Conservation (phyloP, 1,140 invertebrate species). For the Spodoptera frugiperda region DNA sequence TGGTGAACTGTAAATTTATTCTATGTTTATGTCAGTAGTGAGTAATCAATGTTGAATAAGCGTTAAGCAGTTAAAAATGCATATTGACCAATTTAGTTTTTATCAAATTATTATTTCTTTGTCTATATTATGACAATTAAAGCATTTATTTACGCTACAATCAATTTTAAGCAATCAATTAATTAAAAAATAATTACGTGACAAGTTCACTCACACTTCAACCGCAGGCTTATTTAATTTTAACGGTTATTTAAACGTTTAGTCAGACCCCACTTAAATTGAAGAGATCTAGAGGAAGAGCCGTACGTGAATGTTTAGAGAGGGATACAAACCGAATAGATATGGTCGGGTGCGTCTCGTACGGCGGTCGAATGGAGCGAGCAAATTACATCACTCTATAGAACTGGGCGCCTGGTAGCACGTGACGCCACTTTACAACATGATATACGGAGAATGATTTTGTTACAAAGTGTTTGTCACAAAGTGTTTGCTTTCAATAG, state of each 20-base stretch:
- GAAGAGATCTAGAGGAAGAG: conserved; percentile 22
- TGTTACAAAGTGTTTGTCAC: neutral
- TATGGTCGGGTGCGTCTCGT: conserved; percentile 43
- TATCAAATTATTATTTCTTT: no score
- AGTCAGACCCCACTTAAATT: conserved; percentile 12
- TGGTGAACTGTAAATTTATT: no score
- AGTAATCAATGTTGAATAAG: no score
- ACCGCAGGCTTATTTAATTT: neutral
- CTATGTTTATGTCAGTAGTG: no score
- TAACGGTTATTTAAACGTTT: conserved; percentile 14
- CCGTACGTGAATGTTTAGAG: conserved; percentile 47
- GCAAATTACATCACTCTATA: conserved; percentile 49
- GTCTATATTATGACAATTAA: no score
- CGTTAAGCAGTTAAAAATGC: no score
- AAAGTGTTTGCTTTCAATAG: no score
- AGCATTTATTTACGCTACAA: no score
- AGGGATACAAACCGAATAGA: conserved; percentile 48
- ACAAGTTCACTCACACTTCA: neutral
- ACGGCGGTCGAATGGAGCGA: conserved; percentile 42
- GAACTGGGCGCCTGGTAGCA: conserved; percentile 29
- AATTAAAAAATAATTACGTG: conserved; percentile 32
- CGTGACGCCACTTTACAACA: conserved; percentile 23
- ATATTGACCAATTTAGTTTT: no score
- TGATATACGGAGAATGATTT: conserved; percentile 16
- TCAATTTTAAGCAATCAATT: no score